These are phyloP conservation scores for Antidorcas marsupialis DNA, from an alignment of 2,113 vertebrate genomes.

Conservation along the genomic window DNA sequence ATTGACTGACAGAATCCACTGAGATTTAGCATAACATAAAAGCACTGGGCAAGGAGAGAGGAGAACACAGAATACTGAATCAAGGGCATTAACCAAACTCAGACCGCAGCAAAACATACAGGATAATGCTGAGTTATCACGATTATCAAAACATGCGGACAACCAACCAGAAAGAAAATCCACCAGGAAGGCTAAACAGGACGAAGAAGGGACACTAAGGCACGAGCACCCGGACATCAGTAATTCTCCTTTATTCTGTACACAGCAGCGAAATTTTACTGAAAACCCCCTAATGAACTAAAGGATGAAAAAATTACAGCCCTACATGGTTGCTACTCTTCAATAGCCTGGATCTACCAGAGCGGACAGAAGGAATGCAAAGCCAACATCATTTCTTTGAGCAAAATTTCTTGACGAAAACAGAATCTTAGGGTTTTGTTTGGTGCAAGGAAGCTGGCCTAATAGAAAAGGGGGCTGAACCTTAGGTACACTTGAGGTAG, in stretches of 20 bases:
- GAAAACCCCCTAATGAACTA: background rate
- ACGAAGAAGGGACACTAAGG: background rate
- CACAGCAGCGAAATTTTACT: background rate
- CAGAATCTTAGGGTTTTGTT: conserved; percentile 57
- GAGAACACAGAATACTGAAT: background rate
- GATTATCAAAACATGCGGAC: conserved; percentile 26
- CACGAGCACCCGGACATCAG: background rate
- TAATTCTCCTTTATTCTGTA: conserved; percentile 23
- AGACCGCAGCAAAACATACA: background rate
- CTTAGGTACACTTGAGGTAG: conserved; percentile 61
- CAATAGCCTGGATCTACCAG: background rate
- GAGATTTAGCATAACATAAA: conserved; percentile 20
- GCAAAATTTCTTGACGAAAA: conserved; percentile 63
- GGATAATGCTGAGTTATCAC: conserved; percentile 12
- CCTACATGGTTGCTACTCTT: background rate
- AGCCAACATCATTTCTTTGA: background rate
- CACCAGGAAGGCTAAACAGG: background rate
- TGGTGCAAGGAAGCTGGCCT: conserved; percentile 66
- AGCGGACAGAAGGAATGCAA: background rate
- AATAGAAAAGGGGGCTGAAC: conserved; percentile 58
- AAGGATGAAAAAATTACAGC: background rate
- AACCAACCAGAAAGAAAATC: conserved; percentile 59
- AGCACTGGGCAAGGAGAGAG: conserved; percentile 44
- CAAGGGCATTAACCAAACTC: background rate
- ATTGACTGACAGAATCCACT: conserved; percentile 42